These are phyloP conservation scores for Epirrita christyi DNA, from an alignment of 2,888 invertebrate genomes.

Conservation along the genomic window DNA sequence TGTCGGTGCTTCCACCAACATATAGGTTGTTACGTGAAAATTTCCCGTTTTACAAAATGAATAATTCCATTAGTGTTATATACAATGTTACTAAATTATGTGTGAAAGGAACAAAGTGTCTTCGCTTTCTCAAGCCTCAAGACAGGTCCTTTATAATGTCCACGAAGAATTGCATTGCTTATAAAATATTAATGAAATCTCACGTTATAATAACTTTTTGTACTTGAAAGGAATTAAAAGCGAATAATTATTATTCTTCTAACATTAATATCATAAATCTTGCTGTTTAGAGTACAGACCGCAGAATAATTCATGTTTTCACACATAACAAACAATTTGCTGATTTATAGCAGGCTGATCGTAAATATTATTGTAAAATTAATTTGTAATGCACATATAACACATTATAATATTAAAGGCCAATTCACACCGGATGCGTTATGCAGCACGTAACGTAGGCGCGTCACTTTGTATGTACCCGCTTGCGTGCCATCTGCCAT, in stretches of 20 bases:
- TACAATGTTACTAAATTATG: background rate
- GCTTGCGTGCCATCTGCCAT: too few species aligned
- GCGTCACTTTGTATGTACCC: too few species aligned
- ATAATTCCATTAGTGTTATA: too few species aligned
- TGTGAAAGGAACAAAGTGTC: background rate
- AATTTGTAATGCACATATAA: background rate
- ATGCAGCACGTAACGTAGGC: too few species aligned
- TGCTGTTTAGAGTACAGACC: constrained; percentile 45
- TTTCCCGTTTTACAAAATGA: too few species aligned
- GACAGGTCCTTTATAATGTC: constrained; percentile 10
- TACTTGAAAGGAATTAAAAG: constrained; percentile 44
- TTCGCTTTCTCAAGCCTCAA: background rate
- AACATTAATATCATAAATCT: constrained; percentile 50
- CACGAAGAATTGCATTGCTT: constrained; percentile 27
- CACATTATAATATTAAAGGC: too few species aligned
- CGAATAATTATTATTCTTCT: constrained; percentile 21
- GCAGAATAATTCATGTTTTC: constrained; percentile 32
- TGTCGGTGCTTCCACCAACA: too few species aligned
- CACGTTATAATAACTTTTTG: constrained; percentile 43
- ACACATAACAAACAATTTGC: constrained; percentile 12
- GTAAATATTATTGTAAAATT: constrained; percentile 1
- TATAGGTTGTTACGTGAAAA: too few species aligned
- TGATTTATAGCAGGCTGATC: constrained; percentile 17
- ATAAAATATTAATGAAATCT: constrained; percentile 42
- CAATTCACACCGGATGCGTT: too few species aligned